A percentile compares a stretch with the other conserved stretches of the same genome.
Conservation (phyloP, 1,140 invertebrate species). For the Holotrichia oblita region DNA sequence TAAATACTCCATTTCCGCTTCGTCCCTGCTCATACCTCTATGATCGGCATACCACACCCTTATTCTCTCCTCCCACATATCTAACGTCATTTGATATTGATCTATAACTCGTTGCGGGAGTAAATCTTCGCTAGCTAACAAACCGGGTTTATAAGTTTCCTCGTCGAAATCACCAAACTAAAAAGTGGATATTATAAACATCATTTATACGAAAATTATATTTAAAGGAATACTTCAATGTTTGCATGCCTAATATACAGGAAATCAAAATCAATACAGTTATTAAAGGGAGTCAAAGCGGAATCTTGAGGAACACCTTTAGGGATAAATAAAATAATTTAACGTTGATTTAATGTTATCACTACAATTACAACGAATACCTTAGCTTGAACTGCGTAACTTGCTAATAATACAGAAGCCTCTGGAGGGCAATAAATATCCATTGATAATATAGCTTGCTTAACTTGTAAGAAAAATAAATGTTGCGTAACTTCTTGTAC, state of each 20-base stretch:
- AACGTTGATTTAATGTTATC: neutral
- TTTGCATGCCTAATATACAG: neutral
- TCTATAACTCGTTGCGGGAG: conserved; percentile 96
- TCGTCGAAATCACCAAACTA: conserved; percentile 96
- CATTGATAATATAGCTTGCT: conserved; percentile 97
- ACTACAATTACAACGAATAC: conserved; percentile 58
- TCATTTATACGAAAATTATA: neutral
- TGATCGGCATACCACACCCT: conserved; percentile 92
- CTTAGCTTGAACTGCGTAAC: conserved; percentile 97
- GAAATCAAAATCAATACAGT: neutral
- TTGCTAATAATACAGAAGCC: conserved; percentile 95
- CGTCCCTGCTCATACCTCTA: conserved; percentile 91
- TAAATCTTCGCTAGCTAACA: conserved; percentile 89
- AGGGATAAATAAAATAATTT: neutral
- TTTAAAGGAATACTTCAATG: neutral
- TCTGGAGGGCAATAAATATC: conserved; percentile 99
- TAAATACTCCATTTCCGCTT: conserved; percentile 99
- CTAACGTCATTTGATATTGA: conserved; percentile 97
- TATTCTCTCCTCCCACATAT: conserved; percentile 99
- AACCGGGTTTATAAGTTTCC: conserved; percentile 87
- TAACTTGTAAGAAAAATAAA: conserved; percentile 97
- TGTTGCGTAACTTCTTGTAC: conserved; percentile 98
- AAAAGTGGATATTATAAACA: neutral
- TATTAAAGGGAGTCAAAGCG: neutral
- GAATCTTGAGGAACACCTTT: conserved; percentile 5